Evolutionary conservation across 2,888 invertebrate genomes (phyloP).

Genomic region (Agrochola litura): DNA sequence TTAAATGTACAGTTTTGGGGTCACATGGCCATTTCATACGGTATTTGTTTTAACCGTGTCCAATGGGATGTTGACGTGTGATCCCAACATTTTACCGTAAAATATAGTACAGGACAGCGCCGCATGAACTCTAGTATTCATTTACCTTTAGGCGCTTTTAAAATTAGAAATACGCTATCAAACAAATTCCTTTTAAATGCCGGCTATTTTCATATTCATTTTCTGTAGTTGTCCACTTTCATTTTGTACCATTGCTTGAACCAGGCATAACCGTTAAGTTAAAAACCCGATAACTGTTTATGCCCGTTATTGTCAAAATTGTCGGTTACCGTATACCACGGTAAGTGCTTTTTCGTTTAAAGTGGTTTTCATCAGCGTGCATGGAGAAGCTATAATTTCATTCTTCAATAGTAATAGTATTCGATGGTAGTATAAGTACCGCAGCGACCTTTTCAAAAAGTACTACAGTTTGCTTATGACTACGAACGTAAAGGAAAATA

Average conservation of each 20-base stretch:
- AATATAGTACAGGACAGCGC: not conserved
- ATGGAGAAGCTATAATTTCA: constrained; percentile 51
- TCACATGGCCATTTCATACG: not conserved
- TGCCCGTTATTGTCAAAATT: constrained; percentile 47
- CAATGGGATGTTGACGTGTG: not conserved
- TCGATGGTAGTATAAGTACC: constrained; percentile 22
- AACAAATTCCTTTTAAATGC: constrained; percentile 7
- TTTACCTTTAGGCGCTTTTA: not conserved
- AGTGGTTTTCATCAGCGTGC: constrained; percentile 49
- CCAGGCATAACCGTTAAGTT: constrained; percentile 35
- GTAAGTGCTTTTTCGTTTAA: constrained; percentile 56
- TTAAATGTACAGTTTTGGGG: not conserved
- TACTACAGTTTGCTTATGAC: not conserved
- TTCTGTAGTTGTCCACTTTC: constrained; percentile 31
- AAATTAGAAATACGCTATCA: not conserved
- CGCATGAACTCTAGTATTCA: not conserved
- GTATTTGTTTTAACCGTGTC: not conserved
- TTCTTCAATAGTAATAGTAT: constrained; percentile 49
- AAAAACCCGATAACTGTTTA: constrained; percentile 41
- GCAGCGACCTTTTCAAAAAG: constrained; percentile 19
- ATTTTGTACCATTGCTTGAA: constrained; percentile 29
- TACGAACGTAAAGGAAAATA: constrained; percentile 1
- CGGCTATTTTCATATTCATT: constrained; percentile 12
- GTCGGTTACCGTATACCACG: constrained; percentile 29
- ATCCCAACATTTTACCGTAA: not conserved